phyloP scores from a whole-genome alignment of 2,888 invertebrate genomes.

The Synanthedon formicaeformis region DNA sequence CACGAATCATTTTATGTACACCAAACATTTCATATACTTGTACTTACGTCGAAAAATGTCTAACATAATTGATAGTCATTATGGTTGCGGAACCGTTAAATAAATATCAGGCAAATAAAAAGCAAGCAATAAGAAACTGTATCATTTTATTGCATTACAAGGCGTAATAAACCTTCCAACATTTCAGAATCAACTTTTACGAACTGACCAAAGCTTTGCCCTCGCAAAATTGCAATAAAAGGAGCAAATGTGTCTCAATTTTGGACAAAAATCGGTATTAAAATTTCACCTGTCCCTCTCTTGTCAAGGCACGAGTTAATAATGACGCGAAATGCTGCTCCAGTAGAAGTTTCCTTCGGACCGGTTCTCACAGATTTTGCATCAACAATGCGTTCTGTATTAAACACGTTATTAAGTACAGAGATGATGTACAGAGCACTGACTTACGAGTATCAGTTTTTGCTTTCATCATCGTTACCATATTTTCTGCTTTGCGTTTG shows the following conservation, averaged over 20 bases:
- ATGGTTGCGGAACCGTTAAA: no score
- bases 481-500: no score
- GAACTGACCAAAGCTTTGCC: background rate
- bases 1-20: no score
- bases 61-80: no score
- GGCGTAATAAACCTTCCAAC: background rate
- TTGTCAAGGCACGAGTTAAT: slow-evolving; percentile 18
- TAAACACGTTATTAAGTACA: slow-evolving; percentile 28
- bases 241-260: slow-evolving; percentile 2
- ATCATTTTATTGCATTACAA: no score
- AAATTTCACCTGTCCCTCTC: slow-evolving; percentile 35
- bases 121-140: no score
- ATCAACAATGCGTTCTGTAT: slow-evolving; percentile 26
- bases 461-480: background rate
- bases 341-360: slow-evolving; percentile 9
- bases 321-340: slow-evolving; percentile 13
- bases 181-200: background rate
- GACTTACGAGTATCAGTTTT: no score
- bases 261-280: slow-evolving; percentile 18
- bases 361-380: slow-evolving; percentile 17
- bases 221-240: background rate
- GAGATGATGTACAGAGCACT: slow-evolving; percentile 19
- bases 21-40: no score
- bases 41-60: no score
- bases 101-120: no score